Evolutionary conservation across 1,140 invertebrate species (phyloP).

Genomic region (Proales similis): DNA sequence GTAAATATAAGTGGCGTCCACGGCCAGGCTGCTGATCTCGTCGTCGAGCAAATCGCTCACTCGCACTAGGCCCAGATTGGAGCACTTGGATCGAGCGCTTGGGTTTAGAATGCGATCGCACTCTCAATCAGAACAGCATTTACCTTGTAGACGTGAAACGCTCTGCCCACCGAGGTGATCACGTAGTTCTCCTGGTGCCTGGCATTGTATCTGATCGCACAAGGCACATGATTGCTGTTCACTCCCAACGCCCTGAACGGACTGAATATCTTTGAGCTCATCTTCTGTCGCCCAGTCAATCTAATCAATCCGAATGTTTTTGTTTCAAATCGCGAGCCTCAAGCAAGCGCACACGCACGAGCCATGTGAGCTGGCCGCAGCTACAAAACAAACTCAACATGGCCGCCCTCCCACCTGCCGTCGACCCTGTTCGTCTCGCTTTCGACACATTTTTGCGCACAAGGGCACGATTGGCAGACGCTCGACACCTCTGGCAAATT

Average conservation of each 20-base stretch:
- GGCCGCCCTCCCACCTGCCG: too few relatives aligned
- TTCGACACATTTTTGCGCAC: too few relatives aligned
- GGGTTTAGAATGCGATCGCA: background rate
- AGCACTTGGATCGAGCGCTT: background rate
- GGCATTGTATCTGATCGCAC: slow-evolving; percentile 73
- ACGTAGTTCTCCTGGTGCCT: slow-evolving; percentile 76
- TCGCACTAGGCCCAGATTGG: slow-evolving; percentile 1
- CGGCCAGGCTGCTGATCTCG: slow-evolving; percentile 72
- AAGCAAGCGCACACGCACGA: too few relatives aligned
- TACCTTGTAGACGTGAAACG: slow-evolving; percentile 80
- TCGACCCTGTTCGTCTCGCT: too few relatives aligned
- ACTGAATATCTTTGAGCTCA: slow-evolving; percentile 61
- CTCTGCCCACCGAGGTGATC: slow-evolving; percentile 76
- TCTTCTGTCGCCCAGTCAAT: too few relatives aligned
- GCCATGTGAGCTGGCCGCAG: too few relatives aligned
- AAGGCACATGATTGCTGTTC: slow-evolving; percentile 83
- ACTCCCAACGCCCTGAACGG: slow-evolving; percentile 76
- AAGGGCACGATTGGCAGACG: too few relatives aligned
- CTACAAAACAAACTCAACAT: too few relatives aligned
- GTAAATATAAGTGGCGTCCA: slow-evolving; percentile 72
- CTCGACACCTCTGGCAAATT: too few relatives aligned
- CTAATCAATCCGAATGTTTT: too few relatives aligned
- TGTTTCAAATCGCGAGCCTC: too few relatives aligned
- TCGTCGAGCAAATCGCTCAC: slow-evolving; percentile 61
- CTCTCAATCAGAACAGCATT: slow-evolving; percentile 39